Base-by-base conservation (phyloP, 2,797 vertebrate genomes). In the Gambelia wislizenii region DNA sequence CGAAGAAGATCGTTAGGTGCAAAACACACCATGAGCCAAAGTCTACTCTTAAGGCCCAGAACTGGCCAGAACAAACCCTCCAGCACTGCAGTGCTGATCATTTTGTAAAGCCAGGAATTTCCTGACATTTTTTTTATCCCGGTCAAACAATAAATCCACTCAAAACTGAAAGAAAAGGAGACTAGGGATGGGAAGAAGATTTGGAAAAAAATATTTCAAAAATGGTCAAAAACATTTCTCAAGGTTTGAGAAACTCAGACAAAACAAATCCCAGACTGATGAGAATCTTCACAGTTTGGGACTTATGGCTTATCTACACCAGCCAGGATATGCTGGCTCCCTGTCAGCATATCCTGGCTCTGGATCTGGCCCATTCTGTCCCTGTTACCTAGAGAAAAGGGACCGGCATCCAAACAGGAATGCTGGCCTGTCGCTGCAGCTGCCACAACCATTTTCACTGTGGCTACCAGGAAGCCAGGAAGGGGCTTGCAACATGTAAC, bases 1-100 rank as follows among this genome's bases (percentile, higher is more conserved):
- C 84, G n/a, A 79, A 86, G 33, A 39, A 47, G 36, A 80, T 18
- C 33, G 77, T 59, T 85, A 89, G 30, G 22, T 59, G 36, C 56
- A 85, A 91, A 42, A 89, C 1, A 30, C 61, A 76, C 4, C 74
- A 59, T 47, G 86, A 52, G 88, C 91, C 83, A n/a, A 75, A 90
- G 74, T 87, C 75, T 22, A 2, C 85, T 92, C 91, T 77, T 16
- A 70, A 85, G 52, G 52, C 0, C 1, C 74, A 77, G 0, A 70
- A 79, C 82, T 72, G 80, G 56, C 39, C 76, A 16, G 91, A 77
- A 2, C 18, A 64, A 90, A 67, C 54, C 52, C 22, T 10, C 47
- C 61, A 10, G 10, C 39, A 30, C 22, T 33, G 52, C 70, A 77
- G 2, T 54, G 80, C 72, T 22, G n/a, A 80, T 39, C 20, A 16